Evolutionary conservation across 1,140 invertebrate species (phyloP), one percentile per base, ranked within the genome.

Genomic region (Hetaerina americana): DNA sequence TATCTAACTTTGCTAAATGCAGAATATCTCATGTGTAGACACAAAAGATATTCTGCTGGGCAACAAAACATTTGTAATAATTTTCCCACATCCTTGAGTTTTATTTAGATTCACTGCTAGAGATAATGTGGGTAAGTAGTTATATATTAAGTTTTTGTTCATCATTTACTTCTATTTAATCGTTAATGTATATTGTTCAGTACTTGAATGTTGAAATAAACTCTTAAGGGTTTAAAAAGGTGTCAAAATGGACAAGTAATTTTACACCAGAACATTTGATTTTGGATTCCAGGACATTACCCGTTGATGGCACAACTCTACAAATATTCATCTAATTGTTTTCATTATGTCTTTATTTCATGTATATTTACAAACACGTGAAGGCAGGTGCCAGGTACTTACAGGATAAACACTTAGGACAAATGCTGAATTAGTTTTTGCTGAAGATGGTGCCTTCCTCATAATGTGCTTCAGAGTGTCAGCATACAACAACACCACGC

Each of bases 401-500:
- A 88, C 87, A 76, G 87, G 87, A 79, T 88, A 88, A 25, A 87
- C 84, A 74, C 83, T 82, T 26, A 87, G 76, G 5, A 87, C 83
- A 66, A 86, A 83, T 3, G 82, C 82, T 0, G 85, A 82, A 76
- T 85, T 83, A 5, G 81, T 78, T 79, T 84, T 85, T 26, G 81
- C 79, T 40, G 80, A 75, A 5, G 83, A 79, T n/a, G 83, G 78
- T 72, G 83, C 82, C 71, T 80, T 72, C 72, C 77, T 82, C 72
- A 85, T 76, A 3, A 86, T 82, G 69, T 85, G 80, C 49, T 80
- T 78, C 10, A 87, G 31, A 1, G 85, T 85, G 72, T 86, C 78
- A 3, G 81, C 76, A 74, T 85, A 87, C 22, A 87, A 73, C 1
- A 80, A 70, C 10, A 86, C 78, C 72, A 84, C 78, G 22, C 80